Evolutionary conservation across 2,888 invertebrate species (phyloP), one percentile per base, ranked within the genome.

Genomic region (Magallana nippona): DNA sequence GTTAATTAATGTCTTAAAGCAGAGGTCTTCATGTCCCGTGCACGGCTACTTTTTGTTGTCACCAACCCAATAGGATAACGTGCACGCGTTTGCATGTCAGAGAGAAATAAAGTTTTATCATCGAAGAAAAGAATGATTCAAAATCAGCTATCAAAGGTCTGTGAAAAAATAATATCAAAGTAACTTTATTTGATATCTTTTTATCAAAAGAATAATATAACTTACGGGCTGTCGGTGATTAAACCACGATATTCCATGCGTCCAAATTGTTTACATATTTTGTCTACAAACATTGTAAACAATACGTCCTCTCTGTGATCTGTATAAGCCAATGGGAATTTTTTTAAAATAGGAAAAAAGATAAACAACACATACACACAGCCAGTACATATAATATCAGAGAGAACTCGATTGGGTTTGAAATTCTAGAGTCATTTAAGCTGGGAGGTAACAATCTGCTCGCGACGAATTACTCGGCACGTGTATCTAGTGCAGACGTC

Each of bases 241-340:
- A 15, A 27, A 3, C 32, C 22, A 63, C 63, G 63, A 63, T 44
- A 44, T 27, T 63, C 63, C 63, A 63, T 13, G 15, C 71, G 71
- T 71, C 32, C 71, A 27, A 32, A 71, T 27, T 71, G 71, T 71
- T 71, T 71, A 71, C 71, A 71, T 71, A 71, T 71, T 71, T 71
- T 71, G 71, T 71, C 71, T 27, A 71, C 71, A 27, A 71, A 27
- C 71, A 32, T 71, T 71, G 44, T 44, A 44, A 44, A 44, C 44
- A 44, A 44, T 44, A 8, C 44, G 44, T 44, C 8, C 0, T 44
- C 44, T 44, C 44, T 44, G 8, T 44, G 44, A 44, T 44, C 44
- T 44, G 44, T 44, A 44, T 44, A 44, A 44, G 44, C 44, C 44
- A 44, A 44, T 44, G 44, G 44, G 44, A 44, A 44, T 44, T 44